Percentiles rank a stretch among this genome's conserved stretches.
These are phyloP conservation scores for Zaprionus lachaisei DNA, from an alignment of 1,140 invertebrate genomes.

Conservation along the genomic window DNA sequence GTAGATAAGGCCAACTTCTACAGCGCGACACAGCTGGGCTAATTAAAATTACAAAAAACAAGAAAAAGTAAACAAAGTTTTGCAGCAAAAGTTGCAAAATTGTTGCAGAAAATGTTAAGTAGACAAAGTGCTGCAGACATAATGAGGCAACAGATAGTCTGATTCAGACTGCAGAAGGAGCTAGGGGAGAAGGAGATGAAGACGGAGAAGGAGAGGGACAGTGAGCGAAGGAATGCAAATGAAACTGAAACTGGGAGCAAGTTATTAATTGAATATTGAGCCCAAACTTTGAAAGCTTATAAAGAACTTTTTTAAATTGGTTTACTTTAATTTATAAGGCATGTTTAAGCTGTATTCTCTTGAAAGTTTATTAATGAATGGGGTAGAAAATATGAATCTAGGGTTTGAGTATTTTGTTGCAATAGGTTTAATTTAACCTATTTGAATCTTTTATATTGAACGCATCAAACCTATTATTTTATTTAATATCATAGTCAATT, in stretches of 20 bases:
- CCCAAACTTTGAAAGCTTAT: neutral
- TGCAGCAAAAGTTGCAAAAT: conserved; percentile 57
- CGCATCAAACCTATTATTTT: too few relatives aligned
- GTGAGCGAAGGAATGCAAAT: neutral
- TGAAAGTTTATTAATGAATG: too few relatives aligned
- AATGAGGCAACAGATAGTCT: conserved; percentile 51
- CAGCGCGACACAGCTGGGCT: conserved; percentile 59
- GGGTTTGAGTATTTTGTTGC: too few relatives aligned
- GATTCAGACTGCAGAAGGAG: neutral
- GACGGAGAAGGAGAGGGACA: neutral
- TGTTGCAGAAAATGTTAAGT: conserved; percentile 51
- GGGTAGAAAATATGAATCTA: too few relatives aligned
- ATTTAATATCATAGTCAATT: too few relatives aligned
- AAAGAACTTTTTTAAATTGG: neutral
- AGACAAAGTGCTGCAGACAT: conserved; percentile 59
- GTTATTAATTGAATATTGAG: conserved; percentile 1
- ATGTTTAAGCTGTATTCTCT: neutral
- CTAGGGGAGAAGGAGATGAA: neutral
- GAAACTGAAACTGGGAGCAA: conserved; percentile 10
- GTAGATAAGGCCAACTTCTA: conserved; percentile 38
- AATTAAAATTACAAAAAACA: conserved; percentile 73
- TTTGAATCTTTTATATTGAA: too few relatives aligned
- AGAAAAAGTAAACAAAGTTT: conserved; percentile 67
- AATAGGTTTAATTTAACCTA: too few relatives aligned
- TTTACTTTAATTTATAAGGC: conserved; percentile 20